phyloP scores from a whole-genome alignment of 1,140 invertebrate species.

The Lepidotrigona ventralis region DNA sequence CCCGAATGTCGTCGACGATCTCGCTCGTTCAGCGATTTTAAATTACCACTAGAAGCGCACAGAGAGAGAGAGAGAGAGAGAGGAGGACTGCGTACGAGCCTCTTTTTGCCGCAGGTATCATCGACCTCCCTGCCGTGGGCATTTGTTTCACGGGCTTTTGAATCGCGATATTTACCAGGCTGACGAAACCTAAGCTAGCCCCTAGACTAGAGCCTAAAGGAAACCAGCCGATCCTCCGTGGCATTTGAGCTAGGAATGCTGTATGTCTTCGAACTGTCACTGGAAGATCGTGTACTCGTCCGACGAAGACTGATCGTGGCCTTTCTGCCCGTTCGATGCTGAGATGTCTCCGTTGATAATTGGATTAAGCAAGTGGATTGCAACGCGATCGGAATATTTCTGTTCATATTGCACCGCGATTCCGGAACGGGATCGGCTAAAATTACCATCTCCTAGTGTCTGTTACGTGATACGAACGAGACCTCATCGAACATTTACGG shows the following conservation, averaged over 20 bases:
- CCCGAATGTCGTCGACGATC: conserved; percentile 37
- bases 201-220: conserved; percentile 32
- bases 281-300: background rate
- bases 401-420: background rate
- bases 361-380: background rate
- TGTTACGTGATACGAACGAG: background rate
- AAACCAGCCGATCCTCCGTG: background rate
- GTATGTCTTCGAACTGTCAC: background rate
- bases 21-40: conserved; percentile 66
- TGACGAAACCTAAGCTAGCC: conserved; percentile 30
- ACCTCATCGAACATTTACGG: background rate
- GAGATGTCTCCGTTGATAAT: background rate
- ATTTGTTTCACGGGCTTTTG: conserved; percentile 40
- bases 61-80: background rate
- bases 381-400: background rate
- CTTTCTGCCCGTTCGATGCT: background rate
- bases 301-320: background rate
- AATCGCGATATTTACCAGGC: conserved; percentile 65
- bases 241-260: background rate
- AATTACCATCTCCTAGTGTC: background rate
- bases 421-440: background rate
- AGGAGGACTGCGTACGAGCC: conserved; percentile 8
- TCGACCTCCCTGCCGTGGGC: conserved; percentile 8
- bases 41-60: conserved; percentile 50
- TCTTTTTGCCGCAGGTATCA: conserved; percentile 33